phyloP scores from a whole-genome alignment of 2,113 vertebrate species.

The Paramormyrops kingsleyae region DNA sequence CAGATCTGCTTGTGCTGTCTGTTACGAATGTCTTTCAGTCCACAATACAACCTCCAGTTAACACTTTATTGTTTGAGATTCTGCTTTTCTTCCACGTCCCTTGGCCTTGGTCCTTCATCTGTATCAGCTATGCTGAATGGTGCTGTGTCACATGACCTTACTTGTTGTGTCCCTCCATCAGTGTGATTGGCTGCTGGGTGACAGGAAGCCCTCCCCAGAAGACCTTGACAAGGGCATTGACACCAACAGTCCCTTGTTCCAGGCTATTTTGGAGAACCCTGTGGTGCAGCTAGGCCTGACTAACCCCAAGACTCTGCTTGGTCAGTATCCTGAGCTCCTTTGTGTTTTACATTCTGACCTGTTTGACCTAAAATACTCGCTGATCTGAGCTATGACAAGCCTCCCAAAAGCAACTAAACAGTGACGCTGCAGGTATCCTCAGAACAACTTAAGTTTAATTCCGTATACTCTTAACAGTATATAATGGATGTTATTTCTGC shows the following conservation, averaged over 20 bases:
- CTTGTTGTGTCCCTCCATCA: constrained; percentile 40
- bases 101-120: neutral
- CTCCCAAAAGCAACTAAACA: neutral
- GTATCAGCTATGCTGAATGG: neutral
- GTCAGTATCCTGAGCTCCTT: constrained; percentile 36
- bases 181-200: constrained; percentile 97
- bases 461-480: neutral
- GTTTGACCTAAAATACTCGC: neutral
- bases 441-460: neutral
- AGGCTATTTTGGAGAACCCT: constrained; percentile 78
- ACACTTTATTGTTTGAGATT: neutral
- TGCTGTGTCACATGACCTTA: neutral
- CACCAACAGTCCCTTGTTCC: constrained; percentile 70
- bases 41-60: neutral
- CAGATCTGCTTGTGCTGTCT: neutral
- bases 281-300: constrained; percentile 75
- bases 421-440: neutral
- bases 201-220: constrained; percentile 78
- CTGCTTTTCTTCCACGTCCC: neutral
- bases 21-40: neutral
- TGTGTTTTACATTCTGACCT: neutral
- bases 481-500: neutral
- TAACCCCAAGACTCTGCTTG: constrained; percentile 74
- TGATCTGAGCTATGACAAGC: neutral
- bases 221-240: constrained; percentile 74